These are phyloP conservation scores for Polyommatus icarus DNA, from an alignment of 2,888 invertebrate genomes.

Conservation along the genomic window DNA sequence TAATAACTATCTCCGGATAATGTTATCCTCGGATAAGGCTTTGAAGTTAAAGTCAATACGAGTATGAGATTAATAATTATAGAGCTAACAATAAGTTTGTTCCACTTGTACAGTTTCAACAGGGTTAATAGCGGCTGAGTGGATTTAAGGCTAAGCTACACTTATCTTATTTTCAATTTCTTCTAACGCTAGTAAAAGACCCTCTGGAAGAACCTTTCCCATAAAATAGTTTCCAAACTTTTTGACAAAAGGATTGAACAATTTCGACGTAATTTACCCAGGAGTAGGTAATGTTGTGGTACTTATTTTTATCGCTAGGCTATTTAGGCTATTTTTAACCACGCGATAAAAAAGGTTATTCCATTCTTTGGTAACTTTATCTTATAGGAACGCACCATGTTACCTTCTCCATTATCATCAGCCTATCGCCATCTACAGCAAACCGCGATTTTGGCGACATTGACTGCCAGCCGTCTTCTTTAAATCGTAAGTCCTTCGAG, in stretches of 20 bases:
- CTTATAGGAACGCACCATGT: not conserved
- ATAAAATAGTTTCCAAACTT: not conserved
- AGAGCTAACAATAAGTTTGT: constrained; percentile 11
- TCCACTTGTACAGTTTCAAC: constrained; percentile 7
- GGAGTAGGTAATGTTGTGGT: not conserved
- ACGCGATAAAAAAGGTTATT: constrained; percentile 3
- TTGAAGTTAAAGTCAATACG: constrained; percentile 28
- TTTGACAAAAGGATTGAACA: constrained; percentile 5
- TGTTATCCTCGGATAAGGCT: constrained; percentile 11
- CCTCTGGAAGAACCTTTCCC: not conserved
- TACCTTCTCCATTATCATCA: not conserved
- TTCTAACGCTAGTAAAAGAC: not conserved
- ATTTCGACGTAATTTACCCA: not conserved
- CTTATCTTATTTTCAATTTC: not conserved
- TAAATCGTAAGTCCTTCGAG: not conserved
- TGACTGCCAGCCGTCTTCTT: not conserved
- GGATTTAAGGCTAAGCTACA: not conserved
- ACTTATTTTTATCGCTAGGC: constrained; percentile 5
- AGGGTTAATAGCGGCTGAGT: not conserved
- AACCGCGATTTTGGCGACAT: not conserved
- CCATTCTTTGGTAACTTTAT: not conserved
- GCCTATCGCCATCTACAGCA: not conserved
- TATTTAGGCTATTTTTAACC: not conserved
- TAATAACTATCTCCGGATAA: not conserved
- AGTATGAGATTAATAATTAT: constrained; percentile 27